Base-by-base conservation (phyloP, 2,888 invertebrate species). In the Calliscelio sp. region DNA sequence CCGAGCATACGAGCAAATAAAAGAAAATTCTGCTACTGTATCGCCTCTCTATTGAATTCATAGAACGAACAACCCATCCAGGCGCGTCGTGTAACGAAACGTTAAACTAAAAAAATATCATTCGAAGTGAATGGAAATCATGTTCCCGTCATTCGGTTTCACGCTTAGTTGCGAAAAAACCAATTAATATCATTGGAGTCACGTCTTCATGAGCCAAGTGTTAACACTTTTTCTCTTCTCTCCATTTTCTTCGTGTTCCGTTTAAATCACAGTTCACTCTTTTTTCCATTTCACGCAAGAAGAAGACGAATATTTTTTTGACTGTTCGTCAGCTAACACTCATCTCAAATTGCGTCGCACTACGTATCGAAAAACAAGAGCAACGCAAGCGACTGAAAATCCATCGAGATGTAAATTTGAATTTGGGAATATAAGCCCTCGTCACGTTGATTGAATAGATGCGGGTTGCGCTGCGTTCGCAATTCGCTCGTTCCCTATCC, bases 391-490 rank as follows among this genome's bases (percentile, higher is more conserved):
- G 78, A 51, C 68, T 35, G 81, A 61, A 81, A 86, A 86, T 83
- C 79, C 79, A 80, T 85, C 86, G 87, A 82, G 86, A 80, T 81
- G 84, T 75, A 84, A 86, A 83, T 86, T 87, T 71, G 83, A 84
- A 84, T 87, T 88, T 77, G 74, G 85, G 79, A 81, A 68, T 81
- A 85, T 84, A 86, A 87, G 81, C 85, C 79, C 87, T 73, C 82
- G 75, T 59, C 80, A 53, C 63, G 78, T 86, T 90, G 91, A 91
- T 91, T 90, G 91, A 89, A 90, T 87, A 88, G 88, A 90, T 91
- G 90, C 90, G 90, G 91, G 91, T 85, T 81, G 66, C 86, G 89
- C 88, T 75, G 81, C 88, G 89, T 89, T 87, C 86, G 90, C 91
- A 88, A 87, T 81, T 86, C 87, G 57, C 44, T 73, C 77, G 51